Percentiles rank a stretch among this genome's conserved stretches.
Evolutionary conservation across 37 sponge, comb jelly and placozoan genomes (phyloP).

Genomic region (Corticium candelabrum): DNA sequence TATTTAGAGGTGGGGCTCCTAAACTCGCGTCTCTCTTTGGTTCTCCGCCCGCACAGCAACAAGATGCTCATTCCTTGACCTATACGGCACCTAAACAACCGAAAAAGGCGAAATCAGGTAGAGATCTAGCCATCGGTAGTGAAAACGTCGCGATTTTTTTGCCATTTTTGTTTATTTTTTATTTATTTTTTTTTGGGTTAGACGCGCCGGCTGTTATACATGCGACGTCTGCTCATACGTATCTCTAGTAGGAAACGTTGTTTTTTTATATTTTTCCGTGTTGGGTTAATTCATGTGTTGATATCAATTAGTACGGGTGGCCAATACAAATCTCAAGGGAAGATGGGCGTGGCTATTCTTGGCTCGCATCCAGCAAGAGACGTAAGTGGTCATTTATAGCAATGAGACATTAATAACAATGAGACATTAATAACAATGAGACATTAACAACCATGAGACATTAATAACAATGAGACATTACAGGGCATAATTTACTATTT

Average conservation of each 20-base stretch:
- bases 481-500: no score
- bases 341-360: slow-evolving; percentile 67
- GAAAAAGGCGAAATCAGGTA: slow-evolving; percentile 32
- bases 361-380: slow-evolving; percentile 47
- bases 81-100: slow-evolving; percentile 89
- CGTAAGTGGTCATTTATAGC: no score
- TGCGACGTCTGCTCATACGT: not conserved
- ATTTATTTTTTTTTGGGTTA: no score
- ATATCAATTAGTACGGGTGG: slow-evolving; percentile 78
- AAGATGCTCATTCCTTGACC: slow-evolving; percentile 46
- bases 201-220: not conserved
- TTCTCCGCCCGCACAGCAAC: slow-evolving; percentile 24
- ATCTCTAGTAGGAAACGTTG: not conserved
- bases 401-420: no score
- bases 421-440: no score
- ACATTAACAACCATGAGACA: no score
- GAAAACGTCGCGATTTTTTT: not conserved
- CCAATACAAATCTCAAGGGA: slow-evolving; percentile 67
- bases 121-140: no score
- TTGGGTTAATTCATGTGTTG: no score
- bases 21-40: slow-evolving; percentile 68
- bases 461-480: no score
- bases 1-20: slow-evolving; percentile 3
- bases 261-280: no score
- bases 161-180: no score